Evolutionary conservation across 2,797 vertebrate genomes (phyloP).

Genomic region (Alectoris magna): DNA sequence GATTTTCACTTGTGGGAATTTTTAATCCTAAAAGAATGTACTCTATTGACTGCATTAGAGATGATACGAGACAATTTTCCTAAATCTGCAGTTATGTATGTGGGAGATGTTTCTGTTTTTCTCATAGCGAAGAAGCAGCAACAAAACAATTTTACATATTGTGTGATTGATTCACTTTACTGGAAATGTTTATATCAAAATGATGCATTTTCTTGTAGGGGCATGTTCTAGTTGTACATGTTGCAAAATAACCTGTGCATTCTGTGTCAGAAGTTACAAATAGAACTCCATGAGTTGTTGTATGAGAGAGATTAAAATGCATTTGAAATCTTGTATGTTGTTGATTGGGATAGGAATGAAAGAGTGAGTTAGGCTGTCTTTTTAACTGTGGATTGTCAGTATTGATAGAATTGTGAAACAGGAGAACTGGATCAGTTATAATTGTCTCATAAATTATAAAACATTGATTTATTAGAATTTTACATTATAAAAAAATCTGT

Average conservation of each 20-base stretch:
- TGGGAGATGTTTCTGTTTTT: background rate
- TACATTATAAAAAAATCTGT: background rate
- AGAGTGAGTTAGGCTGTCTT: background rate
- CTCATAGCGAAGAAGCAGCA: background rate
- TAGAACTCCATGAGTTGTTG: background rate
- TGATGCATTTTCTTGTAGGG: background rate
- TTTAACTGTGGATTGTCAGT: background rate
- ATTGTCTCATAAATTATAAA: background rate
- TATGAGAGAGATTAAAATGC: background rate
- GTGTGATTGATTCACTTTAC: background rate
- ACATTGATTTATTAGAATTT: background rate
- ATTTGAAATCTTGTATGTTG: background rate
- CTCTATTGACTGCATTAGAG: background rate
- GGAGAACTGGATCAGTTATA: background rate
- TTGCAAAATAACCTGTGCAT: background rate
- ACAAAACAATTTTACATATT: background rate
- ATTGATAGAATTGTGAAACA: background rate
- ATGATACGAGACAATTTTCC: background rate
- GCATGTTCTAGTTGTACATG: background rate
- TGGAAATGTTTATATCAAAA: background rate
- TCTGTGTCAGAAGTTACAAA: fast-evolving
- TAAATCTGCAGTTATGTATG: background rate
- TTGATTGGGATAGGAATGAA: background rate
- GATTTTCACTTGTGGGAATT: background rate
- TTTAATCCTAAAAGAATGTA: background rate